Conservation (phyloP, 1,140 invertebrate species). For the Halesus radiatus region DNA sequence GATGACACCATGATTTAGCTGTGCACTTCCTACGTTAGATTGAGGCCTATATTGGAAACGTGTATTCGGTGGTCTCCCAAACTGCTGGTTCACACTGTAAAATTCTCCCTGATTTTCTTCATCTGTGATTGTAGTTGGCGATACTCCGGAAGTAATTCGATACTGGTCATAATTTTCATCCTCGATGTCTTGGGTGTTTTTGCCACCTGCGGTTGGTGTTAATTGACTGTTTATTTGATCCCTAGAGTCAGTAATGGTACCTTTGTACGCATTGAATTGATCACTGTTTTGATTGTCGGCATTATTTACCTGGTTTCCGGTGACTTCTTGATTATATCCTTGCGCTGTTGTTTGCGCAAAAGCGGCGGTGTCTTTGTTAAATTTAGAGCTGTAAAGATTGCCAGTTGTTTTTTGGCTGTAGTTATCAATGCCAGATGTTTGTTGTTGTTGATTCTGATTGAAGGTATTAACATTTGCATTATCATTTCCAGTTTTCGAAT, state of each 20-base stretch:
- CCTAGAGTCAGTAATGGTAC: background rate
- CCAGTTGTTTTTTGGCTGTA: background rate
- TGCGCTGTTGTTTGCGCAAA: constrained; percentile 14
- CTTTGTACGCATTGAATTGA: constrained; percentile 3
- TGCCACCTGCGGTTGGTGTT: background rate
- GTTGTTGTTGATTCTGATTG: constrained; percentile 6
- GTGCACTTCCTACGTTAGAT: constrained; percentile 1
- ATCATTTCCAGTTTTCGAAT: background rate
- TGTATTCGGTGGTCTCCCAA: constrained; percentile 8
- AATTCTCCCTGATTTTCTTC: constrained; percentile 48
- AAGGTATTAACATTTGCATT: background rate
- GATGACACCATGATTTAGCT: background rate
- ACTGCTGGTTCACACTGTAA: constrained; percentile 30
- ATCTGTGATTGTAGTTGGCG: constrained; percentile 31
- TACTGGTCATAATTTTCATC: constrained; percentile 31
- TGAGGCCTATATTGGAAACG: background rate
- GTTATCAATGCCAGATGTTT: background rate
- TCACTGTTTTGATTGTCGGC: background rate
- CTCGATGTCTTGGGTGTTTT: background rate
- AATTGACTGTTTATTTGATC: too few relatives aligned
- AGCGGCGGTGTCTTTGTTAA: constrained; percentile 17
- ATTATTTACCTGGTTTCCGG: background rate
- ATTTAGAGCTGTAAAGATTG: constrained; percentile 38
- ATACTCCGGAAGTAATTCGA: constrained; percentile 3
- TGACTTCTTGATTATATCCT: background rate